Evolutionary conservation across 2,113 vertebrate species (phyloP), one percentile per base, ranked within the genome.

Genomic region (Agapornis roseicollis): DNA sequence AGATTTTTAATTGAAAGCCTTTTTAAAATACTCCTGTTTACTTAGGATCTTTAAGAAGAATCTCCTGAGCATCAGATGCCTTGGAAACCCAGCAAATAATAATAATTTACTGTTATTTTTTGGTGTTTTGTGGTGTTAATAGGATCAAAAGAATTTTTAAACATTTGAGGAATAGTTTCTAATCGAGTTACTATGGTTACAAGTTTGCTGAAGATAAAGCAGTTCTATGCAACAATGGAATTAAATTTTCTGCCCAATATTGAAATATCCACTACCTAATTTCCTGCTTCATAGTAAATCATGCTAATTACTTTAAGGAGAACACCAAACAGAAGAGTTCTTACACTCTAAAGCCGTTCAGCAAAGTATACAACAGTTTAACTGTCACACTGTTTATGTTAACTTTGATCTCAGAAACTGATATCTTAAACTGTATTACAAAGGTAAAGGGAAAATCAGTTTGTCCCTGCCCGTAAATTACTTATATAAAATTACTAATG

Each of bases 261-360:
- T 97, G 91, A 98, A 98, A 97, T 97, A 98, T 97, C 93, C 89
- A 96, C 92, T 78, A 90, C 72, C 94, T 96, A 96, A 98, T 98
- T 98, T 98, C 96, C 96, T 97, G 88, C 94, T 95, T 97, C 76
- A 35, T 91, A 94, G 97, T 97, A 98, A 97, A 97, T 98, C 93
- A 96, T 69, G 49, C 72, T 97, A 95, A 97, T 95, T 93, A 97
- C 93, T 93, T 92, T n/a, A 93, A 91, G 93, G 56, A 80, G 91
- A 42, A 73, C 91, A 91, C 68, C 60, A 88, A 94, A 80, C 86
- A 86, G 39, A 80, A 44, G 28, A 94, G 65, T 74, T 72, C 68
- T 76, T 37, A 3, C 27, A 24, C 60, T 97, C 39, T 76, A 35
- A 85, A 94, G 28, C 50, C 85, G 61, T 72, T 93, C 76, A 78